Evolutionary conservation across 2,797 vertebrate species (phyloP).

Genomic region (Falco columbarius): DNA sequence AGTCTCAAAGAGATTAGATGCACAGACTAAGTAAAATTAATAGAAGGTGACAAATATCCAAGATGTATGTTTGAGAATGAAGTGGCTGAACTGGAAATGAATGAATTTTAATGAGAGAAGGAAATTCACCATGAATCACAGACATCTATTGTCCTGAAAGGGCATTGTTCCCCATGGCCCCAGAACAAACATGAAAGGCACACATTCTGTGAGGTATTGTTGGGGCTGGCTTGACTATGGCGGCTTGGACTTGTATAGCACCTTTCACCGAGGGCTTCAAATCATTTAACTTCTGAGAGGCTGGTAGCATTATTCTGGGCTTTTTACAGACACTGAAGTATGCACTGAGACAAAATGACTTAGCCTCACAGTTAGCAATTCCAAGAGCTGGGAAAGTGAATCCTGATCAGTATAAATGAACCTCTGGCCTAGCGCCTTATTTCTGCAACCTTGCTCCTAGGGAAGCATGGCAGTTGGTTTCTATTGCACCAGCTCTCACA

Average conservation of each 20-base stretch:
- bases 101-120: conserved; percentile 48
- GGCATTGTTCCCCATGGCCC: neutral
- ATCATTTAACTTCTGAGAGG: neutral
- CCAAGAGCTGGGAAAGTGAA: neutral
- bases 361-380: neutral
- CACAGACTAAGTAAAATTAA: conserved; percentile 11
- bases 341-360: neutral
- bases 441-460: neutral
- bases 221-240: neutral
- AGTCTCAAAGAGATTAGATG: conserved; percentile 37
- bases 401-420: neutral
- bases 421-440: neutral
- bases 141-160: neutral
- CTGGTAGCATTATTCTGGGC: neutral
- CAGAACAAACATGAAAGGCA: conserved; percentile 17
- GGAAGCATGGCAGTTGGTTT: neutral
- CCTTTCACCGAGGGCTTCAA: neutral
- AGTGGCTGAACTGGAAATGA: conserved; percentile 34
- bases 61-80: conserved; percentile 38
- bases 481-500: neutral
- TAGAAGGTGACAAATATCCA: conserved; percentile 53
- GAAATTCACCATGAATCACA: conserved; percentile 9
- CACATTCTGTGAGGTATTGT: neutral
- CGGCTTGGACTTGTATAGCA: neutral
- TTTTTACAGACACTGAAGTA: neutral